Evolutionary conservation across 2,797 vertebrate genomes (phyloP), one percentile per base, ranked within the genome.

Genomic region (Smutsia temminckii): DNA sequence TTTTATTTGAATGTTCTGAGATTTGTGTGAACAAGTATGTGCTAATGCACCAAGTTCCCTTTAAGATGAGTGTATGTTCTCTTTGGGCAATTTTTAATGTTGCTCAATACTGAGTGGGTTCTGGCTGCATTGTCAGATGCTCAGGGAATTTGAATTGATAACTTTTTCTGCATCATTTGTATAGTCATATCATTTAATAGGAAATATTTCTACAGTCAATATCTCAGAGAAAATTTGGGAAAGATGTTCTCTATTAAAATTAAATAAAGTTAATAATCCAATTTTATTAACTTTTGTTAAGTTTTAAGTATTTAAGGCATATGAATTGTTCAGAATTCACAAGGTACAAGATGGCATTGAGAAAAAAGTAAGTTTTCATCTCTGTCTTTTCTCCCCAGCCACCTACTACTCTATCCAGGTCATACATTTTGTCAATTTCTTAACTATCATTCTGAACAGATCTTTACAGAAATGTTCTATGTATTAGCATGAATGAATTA

Each of bases 211-310:
- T 40, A 79, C 3, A 88, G 89, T 90, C 9, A 86, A 37, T 74
- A 74, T 63, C 49, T 68, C 55, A 91, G 53, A 71, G 59, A 55
- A 89, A 85, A 84, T n/a, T 80, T 53, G 49, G 32, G 37, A 66
- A 96, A 80, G 20, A 32, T 25, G 40, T 72, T 40, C 46, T 55
- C 37, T 84, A 75, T 55, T 89, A 91, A 77, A 78, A 77, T 90
- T 80, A 94, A 78, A 8, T 85, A 81, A 92, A 63, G 16, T 66
- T 83, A 93, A 75, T 83, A 95, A 95, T 11, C 6, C 46, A 71
- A 66, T 85, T 84, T 88, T 71, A 86, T 83, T 91, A 83, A 37
- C 20, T 93, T 53, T 63, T 51, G 79, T 75, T 90, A 94, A 93
- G 18, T 81, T 85, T 89, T 94, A 93, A 87, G 4, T 75, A 90